These are phyloP conservation scores for Tethea ocularis DNA, from an alignment of 2,888 invertebrate species.

Conservation along the genomic window DNA sequence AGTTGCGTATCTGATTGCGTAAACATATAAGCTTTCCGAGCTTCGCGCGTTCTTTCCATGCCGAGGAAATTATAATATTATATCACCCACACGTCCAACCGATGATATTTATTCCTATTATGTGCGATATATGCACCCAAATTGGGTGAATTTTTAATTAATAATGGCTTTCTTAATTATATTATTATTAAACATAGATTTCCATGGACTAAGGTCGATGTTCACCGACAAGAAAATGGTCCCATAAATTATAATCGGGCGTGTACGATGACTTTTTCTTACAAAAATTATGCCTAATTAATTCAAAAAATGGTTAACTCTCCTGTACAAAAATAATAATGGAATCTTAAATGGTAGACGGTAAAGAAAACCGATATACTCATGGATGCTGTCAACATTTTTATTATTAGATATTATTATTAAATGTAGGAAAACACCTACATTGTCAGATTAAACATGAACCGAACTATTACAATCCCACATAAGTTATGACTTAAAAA, in stretches of 20 bases:
- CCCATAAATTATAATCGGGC: too few relatives aligned
- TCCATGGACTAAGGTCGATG: too few relatives aligned
- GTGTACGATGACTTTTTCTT: too few relatives aligned
- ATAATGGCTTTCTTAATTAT: neutral
- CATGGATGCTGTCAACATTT: neutral
- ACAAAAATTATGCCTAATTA: too few relatives aligned
- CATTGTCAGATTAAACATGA: slow-evolving; percentile 5
- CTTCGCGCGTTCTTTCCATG: slow-evolving; percentile 19
- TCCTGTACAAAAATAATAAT: too few relatives aligned
- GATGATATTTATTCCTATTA: neutral
- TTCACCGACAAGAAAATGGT: too few relatives aligned
- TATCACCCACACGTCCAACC: slow-evolving; percentile 19
- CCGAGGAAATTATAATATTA: slow-evolving; percentile 22
- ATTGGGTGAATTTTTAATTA: neutral
- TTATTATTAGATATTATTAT: too few relatives aligned
- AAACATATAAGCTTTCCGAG: slow-evolving; percentile 30
- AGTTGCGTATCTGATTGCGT: slow-evolving; percentile 50
- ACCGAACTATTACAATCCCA: slow-evolving; percentile 29
- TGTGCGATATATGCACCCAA: neutral
- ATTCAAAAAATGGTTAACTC: too few relatives aligned
- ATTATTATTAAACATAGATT: neutral
- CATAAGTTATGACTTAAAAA: slow-evolving; percentile 41
- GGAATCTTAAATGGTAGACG: too few relatives aligned
- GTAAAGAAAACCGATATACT: too few relatives aligned
- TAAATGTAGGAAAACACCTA: neutral